Conservation (phyloP, 2,888 invertebrate genomes). For the Sympetrum striolatum region DNA sequence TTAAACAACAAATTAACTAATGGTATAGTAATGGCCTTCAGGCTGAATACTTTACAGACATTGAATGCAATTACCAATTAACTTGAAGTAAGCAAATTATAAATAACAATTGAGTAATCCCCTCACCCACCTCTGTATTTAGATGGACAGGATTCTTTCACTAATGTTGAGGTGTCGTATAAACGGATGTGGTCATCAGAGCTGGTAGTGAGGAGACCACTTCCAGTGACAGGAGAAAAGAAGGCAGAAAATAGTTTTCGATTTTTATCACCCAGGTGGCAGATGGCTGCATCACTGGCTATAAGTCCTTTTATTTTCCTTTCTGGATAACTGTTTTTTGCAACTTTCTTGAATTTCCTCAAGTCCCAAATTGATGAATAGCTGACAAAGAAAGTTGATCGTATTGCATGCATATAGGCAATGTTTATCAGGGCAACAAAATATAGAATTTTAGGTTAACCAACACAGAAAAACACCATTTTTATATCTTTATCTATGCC, state of each 20-base stretch:
- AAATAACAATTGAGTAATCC: background rate
- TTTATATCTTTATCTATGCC: too few relatives aligned
- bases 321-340: background rate
- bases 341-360: background rate
- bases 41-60: too few relatives aligned
- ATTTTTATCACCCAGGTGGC: background rate
- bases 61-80: too few relatives aligned
- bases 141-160: slow-evolving; percentile 44
- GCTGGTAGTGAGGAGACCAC: slow-evolving; percentile 57
- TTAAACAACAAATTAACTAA: too few relatives aligned
- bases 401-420: background rate
- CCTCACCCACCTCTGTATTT: slow-evolving; percentile 42
- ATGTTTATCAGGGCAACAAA: background rate
- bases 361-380: slow-evolving; percentile 1
- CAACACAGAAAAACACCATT: too few relatives aligned
- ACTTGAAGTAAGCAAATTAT: too few relatives aligned
- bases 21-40: too few relatives aligned
- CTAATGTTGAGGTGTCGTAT: slow-evolving; percentile 46
- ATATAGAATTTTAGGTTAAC: too few relatives aligned
- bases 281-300: background rate
- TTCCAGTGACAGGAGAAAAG: slow-evolving; percentile 58
- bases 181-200: slow-evolving; percentile 57
- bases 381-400: background rate
- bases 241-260: slow-evolving; percentile 56
- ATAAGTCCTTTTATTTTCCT: background rate